These are phyloP conservation scores for Trilocha varians DNA, from an alignment of 2,888 invertebrate species.

Conservation along the genomic window DNA sequence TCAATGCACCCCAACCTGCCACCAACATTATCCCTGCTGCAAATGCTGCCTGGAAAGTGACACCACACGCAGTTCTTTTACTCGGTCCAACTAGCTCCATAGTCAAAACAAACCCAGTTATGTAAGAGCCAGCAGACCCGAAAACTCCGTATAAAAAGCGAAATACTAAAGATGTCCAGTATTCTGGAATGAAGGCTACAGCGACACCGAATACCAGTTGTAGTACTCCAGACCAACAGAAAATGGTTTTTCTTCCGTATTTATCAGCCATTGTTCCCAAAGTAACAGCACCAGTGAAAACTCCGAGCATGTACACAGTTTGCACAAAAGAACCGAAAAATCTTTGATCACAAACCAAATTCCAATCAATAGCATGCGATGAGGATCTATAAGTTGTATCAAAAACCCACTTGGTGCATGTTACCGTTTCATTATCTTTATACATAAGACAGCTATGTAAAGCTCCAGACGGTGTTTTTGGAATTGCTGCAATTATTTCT, in stretches of 20 bases:
- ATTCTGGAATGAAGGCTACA: slow-evolving; percentile 85
- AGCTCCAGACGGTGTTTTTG: slow-evolving; percentile 60
- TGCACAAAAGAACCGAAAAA: slow-evolving; percentile 90
- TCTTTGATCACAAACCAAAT: slow-evolving; percentile 82
- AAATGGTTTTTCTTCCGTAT: slow-evolving; percentile 85
- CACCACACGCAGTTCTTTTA: slow-evolving; percentile 85
- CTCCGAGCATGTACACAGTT: slow-evolving; percentile 86
- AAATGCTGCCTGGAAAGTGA: slow-evolving; percentile 85
- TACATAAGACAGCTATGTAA: slow-evolving; percentile 77
- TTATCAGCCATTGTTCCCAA: slow-evolving; percentile 88
- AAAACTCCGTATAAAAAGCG: slow-evolving; percentile 85
- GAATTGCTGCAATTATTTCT: slow-evolving; percentile 71
- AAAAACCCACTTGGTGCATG: slow-evolving; percentile 76
- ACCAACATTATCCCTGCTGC: slow-evolving; percentile 87
- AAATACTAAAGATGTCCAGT: slow-evolving; percentile 78
- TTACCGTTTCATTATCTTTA: slow-evolving; percentile 38
- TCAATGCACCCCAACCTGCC: slow-evolving; percentile 85
- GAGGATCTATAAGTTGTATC: slow-evolving; percentile 81
- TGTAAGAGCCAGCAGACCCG: slow-evolving; percentile 86
- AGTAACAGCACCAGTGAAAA: slow-evolving; percentile 86
- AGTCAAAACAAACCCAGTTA: slow-evolving; percentile 78
- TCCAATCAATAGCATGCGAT: slow-evolving; percentile 86
- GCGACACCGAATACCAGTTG: slow-evolving; percentile 81
- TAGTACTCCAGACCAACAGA: slow-evolving; percentile 83
- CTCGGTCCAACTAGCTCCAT: slow-evolving; percentile 90